Evolutionary conservation across 2,888 invertebrate species (phyloP).

Genomic region (Tipula vernalis): DNA sequence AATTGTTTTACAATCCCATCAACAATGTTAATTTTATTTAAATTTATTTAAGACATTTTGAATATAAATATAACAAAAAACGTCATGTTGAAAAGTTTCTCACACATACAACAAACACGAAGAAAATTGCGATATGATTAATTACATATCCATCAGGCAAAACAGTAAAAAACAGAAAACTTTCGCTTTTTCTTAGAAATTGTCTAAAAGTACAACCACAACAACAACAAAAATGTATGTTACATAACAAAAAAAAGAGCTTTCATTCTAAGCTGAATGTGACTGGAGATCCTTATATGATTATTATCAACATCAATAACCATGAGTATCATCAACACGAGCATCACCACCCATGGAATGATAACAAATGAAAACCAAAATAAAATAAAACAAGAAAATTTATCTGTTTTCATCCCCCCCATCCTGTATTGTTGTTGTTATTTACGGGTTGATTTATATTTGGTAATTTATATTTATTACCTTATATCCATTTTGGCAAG

Average conservation of each 20-base stretch:
- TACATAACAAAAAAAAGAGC: background rate
- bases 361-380: background rate
- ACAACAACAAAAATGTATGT: background rate
- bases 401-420: background rate
- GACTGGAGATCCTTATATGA: background rate
- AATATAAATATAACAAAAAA: too few species aligned
- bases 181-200: too few species aligned
- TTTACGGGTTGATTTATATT: background rate
- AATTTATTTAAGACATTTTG: background rate
- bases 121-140: background rate
- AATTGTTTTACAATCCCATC: background rate
- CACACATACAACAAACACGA: background rate
- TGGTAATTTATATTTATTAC: background rate
- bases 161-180: background rate
- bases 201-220: too few species aligned
- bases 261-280: background rate
- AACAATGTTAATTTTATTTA: background rate
- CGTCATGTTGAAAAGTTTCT: background rate
- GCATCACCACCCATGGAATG: background rate
- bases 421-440: background rate
- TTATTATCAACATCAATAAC: background rate
- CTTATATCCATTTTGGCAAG: background rate
- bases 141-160: background rate
- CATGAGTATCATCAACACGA: background rate
- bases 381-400: background rate